These are phyloP conservation scores for Miltochrista miniata DNA, from an alignment of 2,888 invertebrate species.

Conservation along the genomic window DNA sequence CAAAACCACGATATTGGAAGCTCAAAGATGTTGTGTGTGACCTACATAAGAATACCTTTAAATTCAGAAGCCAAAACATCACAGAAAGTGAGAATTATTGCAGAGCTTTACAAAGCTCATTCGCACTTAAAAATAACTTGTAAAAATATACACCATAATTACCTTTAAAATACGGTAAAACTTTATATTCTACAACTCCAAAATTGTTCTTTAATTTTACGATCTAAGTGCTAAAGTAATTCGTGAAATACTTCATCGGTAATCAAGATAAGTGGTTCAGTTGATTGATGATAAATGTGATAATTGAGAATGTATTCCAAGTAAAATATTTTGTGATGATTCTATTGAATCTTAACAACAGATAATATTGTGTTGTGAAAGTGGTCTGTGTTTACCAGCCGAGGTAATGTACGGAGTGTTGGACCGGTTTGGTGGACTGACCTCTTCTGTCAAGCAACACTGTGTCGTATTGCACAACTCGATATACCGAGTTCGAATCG, in stretches of 20 bases:
- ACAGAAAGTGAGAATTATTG: too few species aligned
- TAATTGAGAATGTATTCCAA: background rate
- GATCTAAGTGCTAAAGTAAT: background rate
- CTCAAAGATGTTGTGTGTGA: too few species aligned
- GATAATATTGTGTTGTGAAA: slow-evolving; percentile 33
- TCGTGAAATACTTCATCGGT: background rate
- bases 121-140: too few species aligned
- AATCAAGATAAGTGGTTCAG: background rate
- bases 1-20: too few species aligned
- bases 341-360: slow-evolving; percentile 20
- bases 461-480: slow-evolving; percentile 42
- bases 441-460: slow-evolving; percentile 34
- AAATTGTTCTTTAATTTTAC: too few species aligned
- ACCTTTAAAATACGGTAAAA: too few species aligned
- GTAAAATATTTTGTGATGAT: slow-evolving; percentile 6
- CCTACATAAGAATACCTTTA: too few species aligned
- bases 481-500: slow-evolving; percentile 22
- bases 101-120: too few species aligned
- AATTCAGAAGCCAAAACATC: too few species aligned
- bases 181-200: too few species aligned
- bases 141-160: too few species aligned
- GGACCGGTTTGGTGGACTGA: slow-evolving; percentile 43
- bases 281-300: background rate
- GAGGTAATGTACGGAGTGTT: slow-evolving; percentile 27
- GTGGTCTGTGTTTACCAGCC: slow-evolving; percentile 31